phyloP scores from a whole-genome alignment of 1,140 invertebrate genomes.

The Scaptomyza montana region DNA sequence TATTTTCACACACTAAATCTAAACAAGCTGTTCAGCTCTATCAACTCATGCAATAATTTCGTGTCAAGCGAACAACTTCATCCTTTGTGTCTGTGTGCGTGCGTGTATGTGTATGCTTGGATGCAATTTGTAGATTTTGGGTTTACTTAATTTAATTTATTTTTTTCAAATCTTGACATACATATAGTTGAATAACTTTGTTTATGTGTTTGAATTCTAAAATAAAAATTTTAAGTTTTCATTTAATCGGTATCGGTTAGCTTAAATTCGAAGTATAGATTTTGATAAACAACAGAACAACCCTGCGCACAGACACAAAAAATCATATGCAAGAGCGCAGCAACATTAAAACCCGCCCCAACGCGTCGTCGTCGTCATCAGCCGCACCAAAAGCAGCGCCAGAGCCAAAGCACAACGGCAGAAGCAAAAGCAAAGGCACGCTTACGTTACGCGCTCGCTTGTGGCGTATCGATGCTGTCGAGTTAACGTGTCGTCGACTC shows the following conservation, averaged over 20 bases:
- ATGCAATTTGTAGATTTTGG: not conserved
- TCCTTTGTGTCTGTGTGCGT: slow-evolving; percentile 14
- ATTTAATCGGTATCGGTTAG: slow-evolving; percentile 46
- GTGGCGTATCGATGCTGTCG: slow-evolving; percentile 35
- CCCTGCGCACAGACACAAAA: slow-evolving; percentile 44
- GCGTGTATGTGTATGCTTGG: not conserved
- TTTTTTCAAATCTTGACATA: not conserved
- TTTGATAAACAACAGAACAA: slow-evolving; percentile 46
- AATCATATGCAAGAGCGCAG: slow-evolving; percentile 51
- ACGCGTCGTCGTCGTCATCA: slow-evolving; percentile 38
- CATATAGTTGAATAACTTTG: slow-evolving; percentile 10
- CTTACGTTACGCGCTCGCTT: slow-evolving; percentile 46
- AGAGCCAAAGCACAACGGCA: slow-evolving; percentile 11
- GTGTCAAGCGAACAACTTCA: slow-evolving; percentile 7
- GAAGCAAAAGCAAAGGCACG: slow-evolving; percentile 33
- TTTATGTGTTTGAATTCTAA: slow-evolving; percentile 36
- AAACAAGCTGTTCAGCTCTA: not conserved
- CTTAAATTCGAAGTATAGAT: slow-evolving; percentile 39
- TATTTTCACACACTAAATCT: slow-evolving; percentile 4
- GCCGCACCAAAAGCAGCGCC: slow-evolving; percentile 25
- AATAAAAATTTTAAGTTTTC: slow-evolving; percentile 36
- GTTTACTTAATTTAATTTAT: not conserved
- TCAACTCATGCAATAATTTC: not conserved
- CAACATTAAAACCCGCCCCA: slow-evolving; percentile 47
- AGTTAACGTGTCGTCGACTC: slow-evolving; percentile 27